phyloP scores from a whole-genome alignment of 2,797 vertebrate genomes.

The Paratrypauchen microcephalus region DNA sequence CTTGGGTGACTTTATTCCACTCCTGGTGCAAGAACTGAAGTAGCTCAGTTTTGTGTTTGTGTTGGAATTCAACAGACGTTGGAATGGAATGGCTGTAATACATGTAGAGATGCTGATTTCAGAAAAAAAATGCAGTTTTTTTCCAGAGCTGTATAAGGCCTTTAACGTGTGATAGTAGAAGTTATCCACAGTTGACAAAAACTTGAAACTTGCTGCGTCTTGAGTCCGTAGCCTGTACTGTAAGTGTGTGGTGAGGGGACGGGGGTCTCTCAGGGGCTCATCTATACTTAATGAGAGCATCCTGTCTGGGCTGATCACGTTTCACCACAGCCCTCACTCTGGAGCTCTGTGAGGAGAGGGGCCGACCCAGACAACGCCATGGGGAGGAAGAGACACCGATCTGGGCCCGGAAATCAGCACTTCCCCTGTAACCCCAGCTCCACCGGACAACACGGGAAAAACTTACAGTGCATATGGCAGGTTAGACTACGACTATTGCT shows the following conservation, averaged over 20 bases:
- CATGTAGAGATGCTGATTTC: no score
- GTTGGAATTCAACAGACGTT: no score
- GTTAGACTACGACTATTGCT: no score
- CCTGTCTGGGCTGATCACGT: constrained; percentile 62
- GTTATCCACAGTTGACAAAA: no score
- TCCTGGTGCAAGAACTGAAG: no score
- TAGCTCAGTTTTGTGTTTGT: no score
- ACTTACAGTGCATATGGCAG: neutral
- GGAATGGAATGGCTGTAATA: no score
- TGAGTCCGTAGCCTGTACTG: neutral
- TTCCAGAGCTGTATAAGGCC: no score
- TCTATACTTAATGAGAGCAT: constrained; percentile 72
- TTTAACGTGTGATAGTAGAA: no score
- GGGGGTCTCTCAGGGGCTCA: constrained; percentile 40
- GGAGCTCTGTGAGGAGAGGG: constrained; percentile 43
- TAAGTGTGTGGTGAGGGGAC: constrained; percentile 24
- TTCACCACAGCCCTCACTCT: constrained; percentile 59
- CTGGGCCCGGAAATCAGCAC: constrained; percentile 58
- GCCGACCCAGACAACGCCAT: constrained; percentile 39
- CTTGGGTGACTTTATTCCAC: no score
- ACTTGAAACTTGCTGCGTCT: no score
- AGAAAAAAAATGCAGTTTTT: no score
- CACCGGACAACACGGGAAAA: neutral
- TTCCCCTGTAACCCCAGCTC: constrained; percentile 58
- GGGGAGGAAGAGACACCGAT: constrained; percentile 52